Base-by-base conservation (phyloP, 2,797 vertebrate species). In the Carapus acus region DNA sequence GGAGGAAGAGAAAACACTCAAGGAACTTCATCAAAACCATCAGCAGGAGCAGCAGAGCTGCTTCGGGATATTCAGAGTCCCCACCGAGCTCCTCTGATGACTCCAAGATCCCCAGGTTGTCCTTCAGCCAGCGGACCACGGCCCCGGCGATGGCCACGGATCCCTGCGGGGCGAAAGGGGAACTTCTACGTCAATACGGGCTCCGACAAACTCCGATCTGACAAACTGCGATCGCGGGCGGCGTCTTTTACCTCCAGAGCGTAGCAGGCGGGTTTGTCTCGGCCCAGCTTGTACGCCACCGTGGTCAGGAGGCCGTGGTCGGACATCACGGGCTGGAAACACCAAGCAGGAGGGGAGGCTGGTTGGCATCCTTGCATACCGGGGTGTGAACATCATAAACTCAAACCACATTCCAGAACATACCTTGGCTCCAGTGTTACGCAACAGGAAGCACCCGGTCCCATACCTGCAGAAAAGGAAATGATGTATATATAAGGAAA, bases 281-380 rank as follows among this genome's bases (percentile, higher is more conserved):
- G 89, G n/a, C 96, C 96, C 4, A 99, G 86, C 81, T 99, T 92
- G 83, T 99, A 99, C 7, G 94, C 96, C 58, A 99, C 87, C 1
- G 96, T 99, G 36, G 96, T 99, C 69, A 99, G 73, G 49, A 99
- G 93, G 15, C 96, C 96, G 27, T 99, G 94, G n/a, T 98, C 93
- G 5, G 96, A 99, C 86, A 98, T 90, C 4, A 98, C 91, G 36
- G 91, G 88, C 96, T 99, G 80, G 46, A 64, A 43, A 61, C n/a
- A n/a, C n/a, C n/a, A n/a, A n/a, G n/a, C n/a, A n/a, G n/a, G n/a
- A n/a, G n/a, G n/a, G n/a, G n/a, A n/a, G n/a, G n/a, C n/a, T n/a
- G n/a, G n/a, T n/a, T n/a, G n/a, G n/a, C n/a, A n/a, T n/a, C n/a
- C n/a, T n/a, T n/a, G n/a, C n/a, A n/a, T n/a, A n/a, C n/a, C n/a